phyloP scores from a whole-genome alignment of 2,888 invertebrate genomes.

The Caenorhabditis drosophilae region DNA sequence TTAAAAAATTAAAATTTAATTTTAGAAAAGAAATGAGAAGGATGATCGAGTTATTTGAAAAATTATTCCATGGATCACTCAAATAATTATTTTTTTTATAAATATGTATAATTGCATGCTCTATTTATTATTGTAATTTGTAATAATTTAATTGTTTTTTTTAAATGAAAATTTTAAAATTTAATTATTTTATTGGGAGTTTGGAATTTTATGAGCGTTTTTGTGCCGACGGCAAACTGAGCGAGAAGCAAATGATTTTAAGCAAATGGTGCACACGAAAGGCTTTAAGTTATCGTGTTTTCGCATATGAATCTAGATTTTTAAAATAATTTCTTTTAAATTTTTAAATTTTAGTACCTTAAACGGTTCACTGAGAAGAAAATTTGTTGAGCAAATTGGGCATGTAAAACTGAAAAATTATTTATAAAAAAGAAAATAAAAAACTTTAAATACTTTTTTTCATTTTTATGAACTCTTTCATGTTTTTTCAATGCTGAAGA shows the following conservation, averaged over 20 bases:
- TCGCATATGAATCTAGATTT: slow-evolving; percentile 18
- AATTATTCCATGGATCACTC: slow-evolving; percentile 47
- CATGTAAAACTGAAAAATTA: slow-evolving; percentile 34
- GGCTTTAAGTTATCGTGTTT: slow-evolving; percentile 40
- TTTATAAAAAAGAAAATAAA: too few species aligned
- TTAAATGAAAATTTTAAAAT: background rate
- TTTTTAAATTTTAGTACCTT: slow-evolving; percentile 27
- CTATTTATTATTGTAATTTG: too few species aligned
- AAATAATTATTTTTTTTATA: slow-evolving; percentile 12
- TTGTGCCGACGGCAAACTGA: slow-evolving; percentile 30
- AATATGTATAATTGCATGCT: background rate
- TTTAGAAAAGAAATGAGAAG: slow-evolving; percentile 62
- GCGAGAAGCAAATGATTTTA: slow-evolving; percentile 35
- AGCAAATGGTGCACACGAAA: slow-evolving; percentile 36
- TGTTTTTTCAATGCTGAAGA: slow-evolving; percentile 28
- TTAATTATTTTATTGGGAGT: background rate
- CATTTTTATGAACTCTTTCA: slow-evolving; percentile 14
- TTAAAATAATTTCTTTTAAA: background rate
- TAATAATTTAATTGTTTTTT: background rate
- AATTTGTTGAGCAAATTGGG: slow-evolving; percentile 24
- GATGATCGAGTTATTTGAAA: slow-evolving; percentile 61
- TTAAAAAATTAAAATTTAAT: background rate
- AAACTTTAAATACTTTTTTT: slow-evolving; percentile 17
- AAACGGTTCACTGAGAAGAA: slow-evolving; percentile 42
- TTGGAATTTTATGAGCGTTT: slow-evolving; percentile 2